Base-by-base conservation (phyloP, 1,140 invertebrate genomes). In the Formica exsecta region DNA sequence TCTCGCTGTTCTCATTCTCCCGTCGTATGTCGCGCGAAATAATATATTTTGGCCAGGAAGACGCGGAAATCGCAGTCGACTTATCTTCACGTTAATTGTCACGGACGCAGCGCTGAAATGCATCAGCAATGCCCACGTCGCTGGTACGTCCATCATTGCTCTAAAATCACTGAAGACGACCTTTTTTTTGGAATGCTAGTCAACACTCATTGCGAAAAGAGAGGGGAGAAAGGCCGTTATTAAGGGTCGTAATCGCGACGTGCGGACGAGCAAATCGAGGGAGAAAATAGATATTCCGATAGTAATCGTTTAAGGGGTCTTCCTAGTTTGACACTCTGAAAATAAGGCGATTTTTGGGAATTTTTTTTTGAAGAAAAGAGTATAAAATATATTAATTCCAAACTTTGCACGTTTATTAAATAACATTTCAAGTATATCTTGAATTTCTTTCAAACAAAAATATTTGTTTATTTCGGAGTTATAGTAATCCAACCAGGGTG, bases 71-170 rank as follows among this genome's bases (percentile, higher is more conserved):
- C 85, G 80, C 89, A 90, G 88, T 90, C 88, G 80, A 90, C 88
- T 90, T 87, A 90, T 90, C 36, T 86, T 81, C 79, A 85, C 88
- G 89, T 90, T 90, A 87, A 91, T 89, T 91, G 79, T 90, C 70
- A 90, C 76, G 88, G 90, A 92, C 86, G 90, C 91, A 92, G 91
- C 91, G 70, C 85, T 91, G 89, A 90, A 91, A 91, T 91, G 88
- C 81, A 89, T 90, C 91, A 73, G 68, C 88, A 79, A 79, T 64
- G 41, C 73, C 89, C 71, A 87, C 89, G 75, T 51, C 81, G 88
- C 81, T 80, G 89, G 89, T 90, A 90, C 81, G 89, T 90, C 38
- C 79, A 90, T 38, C 75, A 80, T 87, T 89, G 68, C 79, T 85
- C 73, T 89, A 90, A 89, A 71, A 66, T 85, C 8, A 66, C 48